These are phyloP conservation scores for Autographa gamma DNA, from an alignment of 2,888 invertebrate species.

Conservation along the genomic window DNA sequence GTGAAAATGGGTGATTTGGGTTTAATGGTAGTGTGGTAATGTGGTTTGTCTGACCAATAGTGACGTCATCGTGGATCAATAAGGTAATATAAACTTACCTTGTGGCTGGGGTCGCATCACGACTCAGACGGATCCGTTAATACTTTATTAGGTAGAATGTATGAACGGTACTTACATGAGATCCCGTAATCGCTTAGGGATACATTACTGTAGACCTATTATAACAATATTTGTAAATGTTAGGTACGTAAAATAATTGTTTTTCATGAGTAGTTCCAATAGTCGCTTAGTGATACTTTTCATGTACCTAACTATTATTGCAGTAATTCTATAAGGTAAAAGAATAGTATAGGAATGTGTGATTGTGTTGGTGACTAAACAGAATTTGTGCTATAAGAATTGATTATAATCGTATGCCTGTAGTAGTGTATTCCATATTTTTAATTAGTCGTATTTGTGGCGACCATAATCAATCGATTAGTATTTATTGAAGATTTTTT, in stretches of 20 bases:
- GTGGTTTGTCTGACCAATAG: conserved; percentile 22
- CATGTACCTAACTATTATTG: neutral
- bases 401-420: neutral
- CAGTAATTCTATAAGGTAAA: neutral
- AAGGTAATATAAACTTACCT: conserved; percentile 34
- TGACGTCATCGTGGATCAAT: conserved; percentile 64
- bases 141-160: conserved; percentile 1
- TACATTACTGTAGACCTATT: neutral
- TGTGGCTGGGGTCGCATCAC: conserved; percentile 23
- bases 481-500: too few relatives aligned
- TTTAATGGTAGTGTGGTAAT: conserved; percentile 22
- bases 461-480: too few relatives aligned
- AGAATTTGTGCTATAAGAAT: neutral
- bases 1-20: conserved; percentile 18
- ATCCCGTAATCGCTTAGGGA: neutral
- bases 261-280: neutral
- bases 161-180: neutral
- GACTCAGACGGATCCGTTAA: conserved; percentile 7
- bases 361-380: neutral
- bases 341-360: neutral
- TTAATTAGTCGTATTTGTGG: neutral
- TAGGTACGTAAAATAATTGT: too few relatives aligned
- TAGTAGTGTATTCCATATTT: neutral
- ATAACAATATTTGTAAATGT: too few relatives aligned
- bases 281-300: neutral